These are phyloP conservation scores for Aplidium turbinatum DNA, from an alignment of 23 tunicate genomes.

Conservation along the genomic window DNA sequence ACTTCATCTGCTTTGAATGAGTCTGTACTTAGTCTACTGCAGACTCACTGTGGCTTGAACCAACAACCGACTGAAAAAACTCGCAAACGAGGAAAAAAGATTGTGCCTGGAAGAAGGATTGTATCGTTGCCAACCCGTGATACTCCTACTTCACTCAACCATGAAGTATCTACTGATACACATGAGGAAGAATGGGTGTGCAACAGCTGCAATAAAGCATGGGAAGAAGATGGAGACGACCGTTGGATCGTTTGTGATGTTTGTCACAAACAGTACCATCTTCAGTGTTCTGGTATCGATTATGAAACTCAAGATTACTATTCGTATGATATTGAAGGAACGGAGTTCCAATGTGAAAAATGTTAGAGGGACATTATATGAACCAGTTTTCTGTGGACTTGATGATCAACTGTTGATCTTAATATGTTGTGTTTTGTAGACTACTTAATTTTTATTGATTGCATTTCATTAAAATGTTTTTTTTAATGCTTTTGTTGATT, in stretches of 20 bases:
- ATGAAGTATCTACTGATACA: background rate
- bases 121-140: background rate
- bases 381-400: too few species aligned
- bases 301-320: background rate
- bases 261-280: conserved; percentile 9
- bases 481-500: too few species aligned
- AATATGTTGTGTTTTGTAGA: too few species aligned
- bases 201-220: conserved; percentile 7
- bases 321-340: background rate
- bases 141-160: background rate
- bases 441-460: too few species aligned
- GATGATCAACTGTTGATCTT: too few species aligned
- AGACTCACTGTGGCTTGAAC: background rate
- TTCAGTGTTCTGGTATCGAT: conserved; percentile 14
- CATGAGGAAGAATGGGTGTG: conserved; percentile 9
- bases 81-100: conserved; percentile 9
- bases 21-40: background rate
- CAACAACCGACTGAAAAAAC: background rate
- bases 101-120: background rate
- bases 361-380: too few species aligned
- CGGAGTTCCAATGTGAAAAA: conserved; percentile 2
- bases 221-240: conserved; percentile 17
- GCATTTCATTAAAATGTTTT: too few species aligned
- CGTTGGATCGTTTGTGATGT: conserved; percentile 7
- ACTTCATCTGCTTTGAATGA: conserved; percentile 6